Base-by-base conservation (phyloP, 2,113 vertebrate genomes). In the Dolichallabes microphthalmus region DNA sequence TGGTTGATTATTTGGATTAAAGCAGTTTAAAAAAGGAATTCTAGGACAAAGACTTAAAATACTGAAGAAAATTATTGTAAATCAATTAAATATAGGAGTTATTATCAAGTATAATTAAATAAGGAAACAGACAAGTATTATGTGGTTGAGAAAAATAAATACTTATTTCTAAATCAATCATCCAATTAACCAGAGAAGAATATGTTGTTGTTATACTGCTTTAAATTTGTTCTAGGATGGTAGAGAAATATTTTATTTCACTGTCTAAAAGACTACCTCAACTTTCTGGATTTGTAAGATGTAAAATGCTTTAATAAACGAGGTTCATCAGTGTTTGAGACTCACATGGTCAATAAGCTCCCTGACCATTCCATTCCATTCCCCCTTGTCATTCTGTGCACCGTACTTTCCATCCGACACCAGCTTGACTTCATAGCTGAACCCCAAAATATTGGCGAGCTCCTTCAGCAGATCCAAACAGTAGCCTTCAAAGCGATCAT, bases 361-460 rank as follows among this genome's bases (percentile, higher is more conserved):
- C 84, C 97, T 95, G 68, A 99, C 98, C 97, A 99, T 99, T n/a
- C 98, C 98, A 50, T 98, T 99, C 98, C 98, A 99, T 89, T 98
- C 97, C 87, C 98, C 98, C 91, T 97, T 97, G 94, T 99, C 98
- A 85, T 99, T 97, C 91, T 99, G 98, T 7, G 98, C 98, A 82
- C 98, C 98, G 0, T 99, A 99, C 94, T 98, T 99, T 81, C 98
- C 98, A 50, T 99, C 98, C 63, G 94, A 94, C 84, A 99, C 98
- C 19, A 99, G 95, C 89, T 94, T 96, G 87, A 99, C 97, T 90
- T 99, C 97, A 53, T 99, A 99, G 3, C 97, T 96, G 88, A 99
- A 99, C 58, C 98, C 98, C 84, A 99, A 90, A 85, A 99, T 98
- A 90, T 95, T 97, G 76, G 98, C 98, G 83, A 99, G 94, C 91